phyloP scores from a whole-genome alignment of 2,888 invertebrate species.

The Standfussiana lucernea region DNA sequence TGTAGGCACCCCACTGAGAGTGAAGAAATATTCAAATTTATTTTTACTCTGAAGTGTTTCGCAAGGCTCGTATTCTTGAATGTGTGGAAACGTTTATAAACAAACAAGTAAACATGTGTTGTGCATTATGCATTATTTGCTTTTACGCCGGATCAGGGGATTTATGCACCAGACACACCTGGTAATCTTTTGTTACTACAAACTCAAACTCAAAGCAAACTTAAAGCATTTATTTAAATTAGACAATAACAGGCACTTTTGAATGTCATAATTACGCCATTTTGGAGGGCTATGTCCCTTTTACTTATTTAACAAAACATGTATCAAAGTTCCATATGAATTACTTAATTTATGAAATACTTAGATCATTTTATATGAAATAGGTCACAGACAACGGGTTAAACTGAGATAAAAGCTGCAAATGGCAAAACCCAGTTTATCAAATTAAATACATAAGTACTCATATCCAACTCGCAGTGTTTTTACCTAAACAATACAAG shows the following conservation, averaged over 20 bases:
- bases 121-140: slow-evolving; percentile 20
- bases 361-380: background rate
- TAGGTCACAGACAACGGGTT: background rate
- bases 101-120: slow-evolving; percentile 20
- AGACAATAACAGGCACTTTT: no score
- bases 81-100: slow-evolving; percentile 15
- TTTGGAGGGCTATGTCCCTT: background rate
- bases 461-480: background rate
- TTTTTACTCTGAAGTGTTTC: slow-evolving; percentile 8
- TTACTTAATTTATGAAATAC: background rate
- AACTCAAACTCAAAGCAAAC: no score
- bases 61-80: slow-evolving; percentile 9
- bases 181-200: background rate
- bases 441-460: background rate
- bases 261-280: no score
- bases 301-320: background rate
- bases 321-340: background rate
- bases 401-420: background rate
- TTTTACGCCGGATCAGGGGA: background rate
- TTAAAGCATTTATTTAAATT: no score
- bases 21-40: slow-evolving; percentile 35
- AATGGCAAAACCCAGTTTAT: background rate
- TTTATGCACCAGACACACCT: background rate
- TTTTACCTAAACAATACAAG: background rate
- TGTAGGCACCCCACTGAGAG: background rate